phyloP scores from a whole-genome alignment of 2,797 vertebrate genomes.

The Gobio occitaniae region DNA sequence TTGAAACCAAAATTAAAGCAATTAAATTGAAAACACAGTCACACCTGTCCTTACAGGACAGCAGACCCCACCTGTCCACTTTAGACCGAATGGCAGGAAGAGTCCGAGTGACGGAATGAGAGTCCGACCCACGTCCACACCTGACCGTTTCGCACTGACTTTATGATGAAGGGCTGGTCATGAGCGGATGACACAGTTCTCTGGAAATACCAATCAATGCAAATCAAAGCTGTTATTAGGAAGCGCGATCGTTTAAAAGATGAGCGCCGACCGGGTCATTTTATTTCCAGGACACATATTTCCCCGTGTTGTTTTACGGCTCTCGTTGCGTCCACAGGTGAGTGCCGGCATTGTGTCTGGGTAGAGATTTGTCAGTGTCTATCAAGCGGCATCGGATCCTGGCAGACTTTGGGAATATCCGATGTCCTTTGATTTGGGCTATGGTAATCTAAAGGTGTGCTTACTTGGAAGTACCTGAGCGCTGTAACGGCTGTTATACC shows the following conservation, averaged over 20 bases:
- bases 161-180: constrained; percentile 64
- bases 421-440: neutral
- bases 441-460: constrained; percentile 11
- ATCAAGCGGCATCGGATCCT: neutral
- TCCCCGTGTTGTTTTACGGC: constrained; percentile 4
- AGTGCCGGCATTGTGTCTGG: neutral
- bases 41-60: neutral
- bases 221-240: constrained; percentile 45
- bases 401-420: neutral
- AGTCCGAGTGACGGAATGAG: neutral
- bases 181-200: constrained; percentile 71
- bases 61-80: neutral
- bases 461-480: constrained; percentile 7
- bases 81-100: neutral
- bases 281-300: constrained; percentile 25
- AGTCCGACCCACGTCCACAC: constrained; percentile 28
- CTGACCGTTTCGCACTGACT: constrained; percentile 15
- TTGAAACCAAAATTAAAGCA: neutral
- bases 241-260: constrained; percentile 74
- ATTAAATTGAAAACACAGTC: neutral
- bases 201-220: constrained; percentile 62
- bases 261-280: constrained; percentile 51
- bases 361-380: neutral
- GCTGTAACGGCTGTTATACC: constrained; percentile 10
- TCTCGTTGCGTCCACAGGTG: constrained; percentile 46